Conservation (phyloP, 2,113 vertebrate genomes). For the Mus pahari region DNA sequence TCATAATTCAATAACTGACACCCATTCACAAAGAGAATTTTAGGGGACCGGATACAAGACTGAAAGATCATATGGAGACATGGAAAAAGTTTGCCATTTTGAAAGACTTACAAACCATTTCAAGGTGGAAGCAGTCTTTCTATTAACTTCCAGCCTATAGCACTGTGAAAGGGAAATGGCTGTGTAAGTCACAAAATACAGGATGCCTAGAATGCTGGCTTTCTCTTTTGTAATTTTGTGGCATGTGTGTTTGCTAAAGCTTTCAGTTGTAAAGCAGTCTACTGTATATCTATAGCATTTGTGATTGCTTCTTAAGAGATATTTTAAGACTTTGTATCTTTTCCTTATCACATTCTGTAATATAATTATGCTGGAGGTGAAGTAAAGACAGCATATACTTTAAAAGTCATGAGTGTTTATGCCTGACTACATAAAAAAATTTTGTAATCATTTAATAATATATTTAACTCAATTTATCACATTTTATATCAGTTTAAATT, state of each 20-base stretch:
- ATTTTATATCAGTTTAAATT: slow-evolving; percentile 61
- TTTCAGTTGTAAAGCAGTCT: slow-evolving; percentile 42
- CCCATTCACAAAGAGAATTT: not conserved
- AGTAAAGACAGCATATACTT: slow-evolving; percentile 48
- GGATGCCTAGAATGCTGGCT: not conserved
- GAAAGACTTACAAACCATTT: not conserved
- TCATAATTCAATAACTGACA: not conserved
- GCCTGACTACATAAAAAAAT: slow-evolving; percentile 57
- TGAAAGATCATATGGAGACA: not conserved
- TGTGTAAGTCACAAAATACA: not conserved
- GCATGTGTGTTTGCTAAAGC: slow-evolving; percentile 57
- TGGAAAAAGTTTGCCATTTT: not conserved
- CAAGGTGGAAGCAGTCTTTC: not conserved
- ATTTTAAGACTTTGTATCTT: slow-evolving; percentile 62
- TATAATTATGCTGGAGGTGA: slow-evolving; percentile 54
- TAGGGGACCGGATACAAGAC: not conserved
- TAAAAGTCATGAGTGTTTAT: slow-evolving; percentile 53
- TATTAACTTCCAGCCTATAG: not conserved
- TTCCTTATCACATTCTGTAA: slow-evolving; percentile 66
- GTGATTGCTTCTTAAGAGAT: slow-evolving; percentile 66
- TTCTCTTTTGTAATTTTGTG: slow-evolving; percentile 66
- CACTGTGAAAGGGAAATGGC: not conserved
- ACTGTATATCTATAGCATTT: slow-evolving; percentile 68
- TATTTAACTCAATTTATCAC: slow-evolving; percentile 16
- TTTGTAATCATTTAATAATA: slow-evolving; percentile 51